Base-by-base conservation (phyloP, 2,797 vertebrate genomes). In the Enteromius anoplus region DNA sequence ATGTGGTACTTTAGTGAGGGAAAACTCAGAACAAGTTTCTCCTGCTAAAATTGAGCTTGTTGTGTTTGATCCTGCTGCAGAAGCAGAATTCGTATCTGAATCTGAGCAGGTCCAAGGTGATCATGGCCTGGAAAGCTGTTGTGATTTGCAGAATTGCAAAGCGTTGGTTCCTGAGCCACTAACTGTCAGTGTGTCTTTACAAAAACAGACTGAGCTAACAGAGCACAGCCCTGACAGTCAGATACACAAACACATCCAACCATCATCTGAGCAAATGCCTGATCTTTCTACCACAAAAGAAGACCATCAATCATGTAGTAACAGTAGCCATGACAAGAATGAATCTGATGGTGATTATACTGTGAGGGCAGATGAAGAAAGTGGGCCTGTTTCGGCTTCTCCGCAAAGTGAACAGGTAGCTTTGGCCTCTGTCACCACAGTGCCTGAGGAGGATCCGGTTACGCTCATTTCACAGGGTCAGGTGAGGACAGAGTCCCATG, bases 401-500 rank as follows among this genome's bases (percentile, higher is more conserved):
- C 69, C 47, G 58, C 58, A 76, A 58, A 77, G 53, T 15, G 65
- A 75, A 69, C 68, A 83, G 45, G 77, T 83, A 86, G 81, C 71
- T 71, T 73, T 75, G 37, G 55, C 81, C 80, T 71, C 85, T 80
- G 81, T 83, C 75, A 65, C 62, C 21, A 17, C 55, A 51, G 26
- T 7, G 83, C 55, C 69, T 78, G 75, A 3, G 5, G 79, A 80
- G 66, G 70, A 73, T 76, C 75, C 73, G 11, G 64, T 84, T 62
- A 80, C 62, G 3, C 60, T 53, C 23, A 23, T 78, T 60, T 75
- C 62, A 17, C 68, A 83, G 75, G 83, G 64, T 84, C 82, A 82
- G 53, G 78, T 58, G 82, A 85, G 82, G 82, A 83, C 81, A 79
- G 85, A 83, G 76, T 29, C 10, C 14, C 66, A 12, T 17, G 70